phyloP scores from a whole-genome alignment of 2,113 vertebrate genomes.

The Cygnus buccinator region DNA sequence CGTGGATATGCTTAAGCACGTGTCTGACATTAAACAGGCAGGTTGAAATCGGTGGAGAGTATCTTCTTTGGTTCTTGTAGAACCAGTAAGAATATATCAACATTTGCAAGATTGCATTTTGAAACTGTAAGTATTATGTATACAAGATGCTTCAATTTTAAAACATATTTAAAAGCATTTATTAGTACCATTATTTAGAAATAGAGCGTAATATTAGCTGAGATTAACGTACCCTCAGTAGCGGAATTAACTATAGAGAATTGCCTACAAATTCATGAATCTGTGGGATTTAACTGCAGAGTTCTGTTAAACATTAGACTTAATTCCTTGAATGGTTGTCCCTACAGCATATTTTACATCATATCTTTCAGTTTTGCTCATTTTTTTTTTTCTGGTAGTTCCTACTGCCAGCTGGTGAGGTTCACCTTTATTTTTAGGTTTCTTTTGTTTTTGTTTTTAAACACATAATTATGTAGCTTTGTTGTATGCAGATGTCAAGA shows the following conservation, averaged over 20 bases:
- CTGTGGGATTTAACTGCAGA: background rate
- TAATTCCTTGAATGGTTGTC: background rate
- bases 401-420: background rate
- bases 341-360: background rate
- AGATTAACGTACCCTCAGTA: fast-evolving
- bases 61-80: background rate
- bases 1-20: background rate
- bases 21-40: background rate
- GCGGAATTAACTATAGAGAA: background rate
- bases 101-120: background rate
- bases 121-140: background rate
- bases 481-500: background rate
- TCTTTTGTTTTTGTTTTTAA: background rate
- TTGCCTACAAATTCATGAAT: background rate
- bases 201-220: background rate
- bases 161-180: background rate
- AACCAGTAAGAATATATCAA: background rate
- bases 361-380: background rate
- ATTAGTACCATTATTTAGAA: background rate
- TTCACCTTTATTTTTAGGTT: background rate
- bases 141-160: background rate
- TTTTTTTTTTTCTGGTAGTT: background rate
- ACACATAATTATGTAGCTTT: background rate
- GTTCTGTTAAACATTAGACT: background rate
- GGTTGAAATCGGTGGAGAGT: background rate